Evolutionary conservation across 2,888 invertebrate species (phyloP), one percentile per base, ranked within the genome.

Genomic region (Sceliomorpha sp.): DNA sequence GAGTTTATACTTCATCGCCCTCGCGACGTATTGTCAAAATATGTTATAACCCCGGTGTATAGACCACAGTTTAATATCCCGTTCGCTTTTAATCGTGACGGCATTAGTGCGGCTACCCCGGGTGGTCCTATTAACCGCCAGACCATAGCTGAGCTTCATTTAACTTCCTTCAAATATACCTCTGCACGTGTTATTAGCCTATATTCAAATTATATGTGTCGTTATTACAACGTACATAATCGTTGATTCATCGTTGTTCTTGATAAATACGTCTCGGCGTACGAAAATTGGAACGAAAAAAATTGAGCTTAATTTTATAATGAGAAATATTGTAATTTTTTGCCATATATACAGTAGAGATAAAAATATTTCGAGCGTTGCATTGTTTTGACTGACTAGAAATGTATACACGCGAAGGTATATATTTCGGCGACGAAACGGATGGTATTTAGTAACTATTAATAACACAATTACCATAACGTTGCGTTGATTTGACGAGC

Each of bases 81-180:
- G 85, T 85, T 83, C 82, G 79, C 82, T 77, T 84, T 85, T 85
- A 86, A 86, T 85, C 85, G 83, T 69, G 69, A 70, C 72, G 79
- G 83, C 79, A 84, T 84, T 82, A 85, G 81, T 78, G 75, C 66
- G 63, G 75, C 62, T n/a, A n/a, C 71, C 60, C 69, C 81, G 80
- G 85, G 84, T 76, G 83, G 85, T 83, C 85, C 84, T 77, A 83
- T 84, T 84, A 84, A 81, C 80, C 76, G 76, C 62, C 73, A 72
- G 71, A 67, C 58, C 66, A 59, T 69, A 70, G 73, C 70, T 74
- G 75, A 68, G 69, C 77, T 73, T 74, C 70, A 75, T 71, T 50
- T 48, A 15, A 50, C 77, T 73, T 74, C 70, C 76, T 71, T 50
- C 55, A 15, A 50, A 34, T 50, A 42, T 27, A 45, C 48, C 45